These are phyloP conservation scores for Pseudomugil gertrudae DNA, from an alignment of 2,797 vertebrate genomes.

Conservation along the genomic window DNA sequence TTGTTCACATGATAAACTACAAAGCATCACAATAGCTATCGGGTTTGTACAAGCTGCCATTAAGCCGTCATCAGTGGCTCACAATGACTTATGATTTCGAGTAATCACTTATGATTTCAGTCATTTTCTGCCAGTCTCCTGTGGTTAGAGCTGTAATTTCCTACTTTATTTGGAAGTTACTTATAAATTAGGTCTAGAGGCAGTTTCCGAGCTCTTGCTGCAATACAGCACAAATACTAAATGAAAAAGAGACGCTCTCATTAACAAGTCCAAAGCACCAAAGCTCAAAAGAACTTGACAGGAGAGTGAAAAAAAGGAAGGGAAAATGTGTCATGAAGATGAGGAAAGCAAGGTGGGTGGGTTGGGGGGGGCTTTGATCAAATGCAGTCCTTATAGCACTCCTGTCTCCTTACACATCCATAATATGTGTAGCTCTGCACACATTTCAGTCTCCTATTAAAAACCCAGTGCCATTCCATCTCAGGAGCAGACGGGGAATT, in stretches of 20 bases:
- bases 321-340: slow-evolving; percentile 46
- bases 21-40: slow-evolving; percentile 39
- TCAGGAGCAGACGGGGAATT: slow-evolving; percentile 30
- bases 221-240: slow-evolving; percentile 36
- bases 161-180: slow-evolving; percentile 48
- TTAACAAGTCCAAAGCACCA: slow-evolving; percentile 53
- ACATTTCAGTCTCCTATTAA: slow-evolving; percentile 59
- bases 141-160: slow-evolving; percentile 34
- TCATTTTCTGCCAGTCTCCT: slow-evolving; percentile 19
- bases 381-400: slow-evolving; percentile 57
- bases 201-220: slow-evolving; percentile 42
- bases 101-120: slow-evolving; percentile 39
- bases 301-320: slow-evolving; percentile 34
- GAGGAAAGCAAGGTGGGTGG: slow-evolving; percentile 35
- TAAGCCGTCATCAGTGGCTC: slow-evolving; percentile 17
- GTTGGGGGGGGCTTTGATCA: slow-evolving; percentile 75
- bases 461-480: slow-evolving; percentile 42
- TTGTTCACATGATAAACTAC: slow-evolving; percentile 58
- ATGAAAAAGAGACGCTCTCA: slow-evolving; percentile 31
- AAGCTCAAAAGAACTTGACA: slow-evolving; percentile 71
- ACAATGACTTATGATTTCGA: slow-evolving; percentile 51
- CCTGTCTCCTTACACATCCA: slow-evolving; percentile 69
- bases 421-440: slow-evolving; percentile 62
- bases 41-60: slow-evolving; percentile 20
- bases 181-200: slow-evolving; percentile 50